Base-by-base conservation (phyloP, 1,140 invertebrate genomes). In the Archegozetes longisetosus region DNA sequence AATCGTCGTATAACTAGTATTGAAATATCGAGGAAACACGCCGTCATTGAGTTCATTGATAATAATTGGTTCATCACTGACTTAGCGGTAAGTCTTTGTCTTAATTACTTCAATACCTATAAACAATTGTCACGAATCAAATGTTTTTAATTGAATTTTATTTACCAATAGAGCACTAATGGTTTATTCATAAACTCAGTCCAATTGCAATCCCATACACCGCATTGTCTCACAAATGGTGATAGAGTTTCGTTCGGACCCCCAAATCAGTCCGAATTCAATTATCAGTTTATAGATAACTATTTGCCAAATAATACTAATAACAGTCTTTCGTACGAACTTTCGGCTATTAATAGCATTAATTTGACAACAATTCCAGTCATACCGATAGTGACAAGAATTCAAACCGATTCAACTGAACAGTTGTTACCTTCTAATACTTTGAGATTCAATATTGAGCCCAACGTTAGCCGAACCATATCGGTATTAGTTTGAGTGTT, bases 81-180 rank as follows among this genome's bases (percentile, higher is more conserved):
- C 17, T 28, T 58, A 3, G 4, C n/a, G 3, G 57, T 58, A 58
- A 20, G 54, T 55, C 2, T 13, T 2, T 23, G 17, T 24, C 13
- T n/a, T 2, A 26, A 17, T 57, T 57, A n/a, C n/a, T n/a, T n/a
- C n/a, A n/a, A n/a, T n/a, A n/a, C n/a, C 29, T 12, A 2, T 57
- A 2, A 22, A 27, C 13, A 3, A 47, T 50, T 22, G n/a, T 32
- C 4, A 4, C 9, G 3, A 56, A 47, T 14, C 14, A 14, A 47
- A 14, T 9, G 9, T 56, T 56, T 49, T 56, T 46, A 32, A 46
- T 6, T 49, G 22, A n/a, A 47, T 47, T 24, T 50, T 9, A 28
- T 55, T 46, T 55, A 4, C 17, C 25, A 28, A 2, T 23, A 58
- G 57, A 24, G 20, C 26, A 58, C 57, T 22, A 58, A 58, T 40